A percentile compares a stretch with the other conserved stretches of the same genome.
These are phyloP conservation scores for Mus spicilegus DNA, from an alignment of 2,113 vertebrate species.

Conservation along the genomic window DNA sequence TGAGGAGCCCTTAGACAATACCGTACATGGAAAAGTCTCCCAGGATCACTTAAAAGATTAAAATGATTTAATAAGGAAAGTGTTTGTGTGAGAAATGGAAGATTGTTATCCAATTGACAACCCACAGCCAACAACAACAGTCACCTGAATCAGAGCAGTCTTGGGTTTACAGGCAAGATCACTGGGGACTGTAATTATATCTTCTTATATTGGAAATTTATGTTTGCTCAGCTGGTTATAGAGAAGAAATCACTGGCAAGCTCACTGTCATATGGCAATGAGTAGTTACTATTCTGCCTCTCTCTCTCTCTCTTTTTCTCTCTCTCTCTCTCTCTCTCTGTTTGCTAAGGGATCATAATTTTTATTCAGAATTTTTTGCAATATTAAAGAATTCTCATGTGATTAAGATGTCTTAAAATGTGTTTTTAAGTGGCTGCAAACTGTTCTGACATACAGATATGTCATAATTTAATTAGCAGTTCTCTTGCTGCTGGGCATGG, in stretches of 20 bases:
- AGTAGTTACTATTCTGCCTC: background rate
- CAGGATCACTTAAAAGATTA: conserved; percentile 8
- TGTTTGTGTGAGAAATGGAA: conserved; percentile 10
- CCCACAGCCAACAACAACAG: background rate
- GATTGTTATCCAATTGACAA: background rate
- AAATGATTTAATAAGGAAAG: conserved; percentile 42
- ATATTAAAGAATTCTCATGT: conserved; percentile 12
- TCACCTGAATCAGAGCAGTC: background rate
- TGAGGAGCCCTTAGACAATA: background rate
- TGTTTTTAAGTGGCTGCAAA: conserved; percentile 61
- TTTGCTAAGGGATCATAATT: background rate
- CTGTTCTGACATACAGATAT: conserved; percentile 30
- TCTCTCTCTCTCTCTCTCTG: too few relatives aligned
- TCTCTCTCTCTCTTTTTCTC: too few relatives aligned
- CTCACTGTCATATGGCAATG: background rate
- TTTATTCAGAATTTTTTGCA: background rate
- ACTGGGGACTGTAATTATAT: background rate
- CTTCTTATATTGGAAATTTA: background rate
- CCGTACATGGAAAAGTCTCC: background rate
- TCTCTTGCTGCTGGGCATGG: background rate
- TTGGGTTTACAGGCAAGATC: background rate
- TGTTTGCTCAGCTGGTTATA: conserved; percentile 23
- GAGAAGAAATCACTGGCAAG: background rate
- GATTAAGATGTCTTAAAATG: conserved; percentile 51
- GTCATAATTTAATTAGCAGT: conserved; percentile 63